Evolutionary conservation across 2,888 invertebrate genomes (phyloP).

Genomic region (Sesia apiformis): DNA sequence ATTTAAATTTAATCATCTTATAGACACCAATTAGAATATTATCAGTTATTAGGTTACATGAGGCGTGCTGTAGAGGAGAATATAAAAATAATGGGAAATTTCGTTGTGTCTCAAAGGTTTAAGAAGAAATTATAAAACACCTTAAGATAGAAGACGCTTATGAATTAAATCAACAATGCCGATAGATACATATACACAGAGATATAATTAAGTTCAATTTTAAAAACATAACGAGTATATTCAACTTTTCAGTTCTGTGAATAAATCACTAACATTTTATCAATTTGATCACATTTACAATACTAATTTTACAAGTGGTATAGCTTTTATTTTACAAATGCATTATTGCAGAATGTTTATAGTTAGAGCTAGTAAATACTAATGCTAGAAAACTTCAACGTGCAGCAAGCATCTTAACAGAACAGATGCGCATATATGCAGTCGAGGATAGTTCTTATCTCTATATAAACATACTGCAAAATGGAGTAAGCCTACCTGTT

Average conservation of each 20-base stretch:
- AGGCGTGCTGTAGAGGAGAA: constrained; percentile 37
- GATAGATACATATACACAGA: constrained; percentile 62
- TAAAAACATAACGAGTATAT: constrained; percentile 70
- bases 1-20: constrained; percentile 34
- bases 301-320: constrained; percentile 21
- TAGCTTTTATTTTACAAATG: constrained; percentile 15
- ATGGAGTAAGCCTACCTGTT: constrained; percentile 12
- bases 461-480: constrained; percentile 1
- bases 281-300: constrained; percentile 42
- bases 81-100: constrained; percentile 25
- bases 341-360: constrained; percentile 1
- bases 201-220: constrained; percentile 54
- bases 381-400: too few species aligned
- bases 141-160: constrained; percentile 54
- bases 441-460: background rate
- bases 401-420: too few species aligned
- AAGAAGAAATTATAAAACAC: constrained; percentile 16
- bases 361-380: background rate
- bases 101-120: constrained; percentile 55
- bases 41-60: constrained; percentile 37
- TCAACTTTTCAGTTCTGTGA: constrained; percentile 74
- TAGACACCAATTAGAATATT: constrained; percentile 64
- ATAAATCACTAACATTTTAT: constrained; percentile 65
- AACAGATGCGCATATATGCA: too few species aligned
- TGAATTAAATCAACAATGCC: constrained; percentile 64